These are phyloP conservation scores for Micrasema longulum DNA, from an alignment of 1,140 invertebrate genomes.

Conservation along the genomic window DNA sequence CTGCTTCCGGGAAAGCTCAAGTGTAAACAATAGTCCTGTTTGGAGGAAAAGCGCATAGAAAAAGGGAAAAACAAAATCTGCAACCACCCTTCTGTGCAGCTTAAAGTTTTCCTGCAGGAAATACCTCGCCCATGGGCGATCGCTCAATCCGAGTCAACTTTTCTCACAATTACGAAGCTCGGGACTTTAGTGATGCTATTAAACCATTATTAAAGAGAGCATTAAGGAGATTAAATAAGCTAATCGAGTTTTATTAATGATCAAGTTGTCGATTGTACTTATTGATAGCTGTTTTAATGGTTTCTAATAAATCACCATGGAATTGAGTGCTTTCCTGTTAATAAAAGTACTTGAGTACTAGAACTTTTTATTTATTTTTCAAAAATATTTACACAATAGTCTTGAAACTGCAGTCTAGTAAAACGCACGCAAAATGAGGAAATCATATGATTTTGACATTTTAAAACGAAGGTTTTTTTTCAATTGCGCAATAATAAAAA, in stretches of 20 bases:
- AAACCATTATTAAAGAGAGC: neutral
- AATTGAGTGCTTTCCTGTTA: too few relatives aligned
- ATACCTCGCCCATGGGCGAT: neutral
- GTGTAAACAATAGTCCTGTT: neutral
- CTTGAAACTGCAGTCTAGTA: too few relatives aligned
- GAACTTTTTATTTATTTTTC: too few relatives aligned
- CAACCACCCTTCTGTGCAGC: conserved; percentile 4
- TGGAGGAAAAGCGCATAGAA: conserved; percentile 1
- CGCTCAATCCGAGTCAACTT: conserved; percentile 10
- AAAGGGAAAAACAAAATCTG: neutral
- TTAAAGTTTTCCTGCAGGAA: neutral
- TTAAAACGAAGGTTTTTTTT: too few relatives aligned
- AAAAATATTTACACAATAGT: too few relatives aligned
- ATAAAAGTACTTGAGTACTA: too few relatives aligned
- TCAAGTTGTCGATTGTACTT: too few relatives aligned
- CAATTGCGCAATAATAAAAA: too few relatives aligned
- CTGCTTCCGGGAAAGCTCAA: conserved; percentile 13
- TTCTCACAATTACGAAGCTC: neutral
- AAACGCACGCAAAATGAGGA: too few relatives aligned
- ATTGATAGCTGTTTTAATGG: too few relatives aligned
- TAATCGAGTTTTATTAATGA: neutral
- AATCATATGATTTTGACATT: too few relatives aligned
- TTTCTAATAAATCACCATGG: too few relatives aligned
- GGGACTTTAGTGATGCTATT: neutral
- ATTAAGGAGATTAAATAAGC: neutral